Conservation (phyloP, 1,140 invertebrate species). For the Scaptodrosophila lebanonensis region DNA sequence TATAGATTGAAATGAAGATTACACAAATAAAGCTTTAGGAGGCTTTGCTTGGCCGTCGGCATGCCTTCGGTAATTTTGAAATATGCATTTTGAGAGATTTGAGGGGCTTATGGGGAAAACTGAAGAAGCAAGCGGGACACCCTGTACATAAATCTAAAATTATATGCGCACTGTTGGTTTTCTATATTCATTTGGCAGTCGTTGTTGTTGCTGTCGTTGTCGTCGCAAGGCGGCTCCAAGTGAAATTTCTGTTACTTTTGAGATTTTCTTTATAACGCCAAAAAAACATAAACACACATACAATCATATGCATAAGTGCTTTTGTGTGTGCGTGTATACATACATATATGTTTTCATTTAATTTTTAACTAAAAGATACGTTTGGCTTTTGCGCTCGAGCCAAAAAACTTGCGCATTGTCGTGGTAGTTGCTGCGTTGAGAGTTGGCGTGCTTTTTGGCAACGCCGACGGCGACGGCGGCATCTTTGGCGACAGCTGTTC, state of each 20-base stretch:
- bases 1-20: no score
- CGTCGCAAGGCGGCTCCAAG: constrained; percentile 41
- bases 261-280: constrained; percentile 51
- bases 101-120: no score
- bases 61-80: no score
- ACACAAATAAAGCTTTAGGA: no score
- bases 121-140: constrained; percentile 37
- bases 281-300: constrained; percentile 27
- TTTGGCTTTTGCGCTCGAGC: constrained; percentile 2
- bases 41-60: no score
- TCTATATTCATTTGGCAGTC: constrained; percentile 20
- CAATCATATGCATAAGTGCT: constrained; percentile 54
- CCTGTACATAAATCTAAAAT: constrained; percentile 73
- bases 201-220: constrained; percentile 2
- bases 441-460: constrained; percentile 35
- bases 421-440: not conserved
- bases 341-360: constrained; percentile 69
- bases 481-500: constrained; percentile 67
- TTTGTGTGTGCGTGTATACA: constrained; percentile 26
- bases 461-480: constrained; percentile 20
- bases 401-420: no score
- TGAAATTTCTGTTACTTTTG: constrained; percentile 52
- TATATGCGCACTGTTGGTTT: constrained; percentile 33
- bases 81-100: no score
- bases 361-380: constrained; percentile 63